Base-by-base conservation (phyloP, 2,797 vertebrate genomes). In the Crypturellus tataupa region DNA sequence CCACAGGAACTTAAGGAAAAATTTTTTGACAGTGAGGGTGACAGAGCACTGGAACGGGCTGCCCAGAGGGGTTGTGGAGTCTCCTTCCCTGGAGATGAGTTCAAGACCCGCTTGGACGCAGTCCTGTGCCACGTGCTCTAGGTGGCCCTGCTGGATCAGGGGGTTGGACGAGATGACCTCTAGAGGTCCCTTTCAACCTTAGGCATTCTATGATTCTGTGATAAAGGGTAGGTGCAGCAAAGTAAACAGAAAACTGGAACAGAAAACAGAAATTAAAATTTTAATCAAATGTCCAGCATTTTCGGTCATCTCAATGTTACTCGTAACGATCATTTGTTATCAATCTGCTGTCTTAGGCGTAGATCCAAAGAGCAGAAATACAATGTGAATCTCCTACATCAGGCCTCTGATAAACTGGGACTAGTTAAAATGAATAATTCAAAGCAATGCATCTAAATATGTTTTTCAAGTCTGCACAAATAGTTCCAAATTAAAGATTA, bases 351-450 rank as follows among this genome's bases (percentile, higher is more conserved):
- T 62, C 71, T 84, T 83, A 86, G 47, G 7, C 24, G 25, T 25
- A 31, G 7, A 78, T 29, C 10, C 9, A 65, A 75, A 87, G 10
- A 70, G 55, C 7, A 80, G 21, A 90, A 81, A 47, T 76, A 69
- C 42, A 35, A 33, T 14, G 31, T 12, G 21, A 58, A 58, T 49
- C 63, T 44, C 42, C 31, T 68, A 58, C 27, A 69, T 69, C 69
- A 37, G 16, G 18, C 68, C 31, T 72, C 55, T 33, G 39, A 42
- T 72, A 33, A 89, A 53, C 21, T 21, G 19, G 60, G 49, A 65
- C 40, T 79, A 89, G 24, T 37, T 87, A 63, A 84, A 90, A 82
- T 59, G 2, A 85, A 65, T 89, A 67, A 92, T 93, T 89, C 47
- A 87, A 81, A 27, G 4, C 33, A 79, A 29, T 29, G 21, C 25